Base-by-base conservation (phyloP, 2,888 invertebrate genomes). In the Drosophila neonasuta region DNA sequence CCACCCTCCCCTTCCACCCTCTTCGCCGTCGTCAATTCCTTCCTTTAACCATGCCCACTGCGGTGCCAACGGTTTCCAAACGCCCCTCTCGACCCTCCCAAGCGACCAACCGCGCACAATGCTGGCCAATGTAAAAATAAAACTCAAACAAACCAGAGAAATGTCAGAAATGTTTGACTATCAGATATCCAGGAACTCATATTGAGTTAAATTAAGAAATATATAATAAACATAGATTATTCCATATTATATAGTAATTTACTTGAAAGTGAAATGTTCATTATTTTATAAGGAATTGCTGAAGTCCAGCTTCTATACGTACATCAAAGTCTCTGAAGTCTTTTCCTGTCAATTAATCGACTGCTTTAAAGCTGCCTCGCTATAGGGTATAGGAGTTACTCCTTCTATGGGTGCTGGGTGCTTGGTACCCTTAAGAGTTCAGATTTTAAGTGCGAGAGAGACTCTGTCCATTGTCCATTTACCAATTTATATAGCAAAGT, bases 381-480 rank as follows among this genome's bases (percentile, higher is more conserved):
- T 41, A 41, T 11, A 56, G 46, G 36, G 36, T 36, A 45, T 29
- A n/a, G 0, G n/a, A 36, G 10, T 11, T 29, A 39, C 36, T 46
- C 60, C 58, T 49, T 48, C 29, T n/a, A 41, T 50, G 49, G 30
- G 24, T 24, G 24, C 20, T 75, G 51, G 10, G 42, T 41, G 54
- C 32, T 36, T 8, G 44, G 52, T 51, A 5, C 45, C 20, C 46
- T 58, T 62, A 56, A 66, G 61, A 56, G 45, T 46, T 20, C 15
- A 46, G 55, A 46, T 80, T 80, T 63, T 57, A 68, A 83, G 80
- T 77, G 69, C 71, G 55, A 74, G 51, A 74, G 51, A 51, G 49
- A 66, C 68, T 34, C 44, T 79, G 79, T 64, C 79, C 83, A 79
- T 70, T 58, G 64, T 41, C 62, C 77, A 79, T 70, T 56, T 64